Percentiles rank a stretch among this genome's conserved stretches.
Evolutionary conservation across 2,888 invertebrate genomes (phyloP).

Genomic region (Drosophila algonquin): DNA sequence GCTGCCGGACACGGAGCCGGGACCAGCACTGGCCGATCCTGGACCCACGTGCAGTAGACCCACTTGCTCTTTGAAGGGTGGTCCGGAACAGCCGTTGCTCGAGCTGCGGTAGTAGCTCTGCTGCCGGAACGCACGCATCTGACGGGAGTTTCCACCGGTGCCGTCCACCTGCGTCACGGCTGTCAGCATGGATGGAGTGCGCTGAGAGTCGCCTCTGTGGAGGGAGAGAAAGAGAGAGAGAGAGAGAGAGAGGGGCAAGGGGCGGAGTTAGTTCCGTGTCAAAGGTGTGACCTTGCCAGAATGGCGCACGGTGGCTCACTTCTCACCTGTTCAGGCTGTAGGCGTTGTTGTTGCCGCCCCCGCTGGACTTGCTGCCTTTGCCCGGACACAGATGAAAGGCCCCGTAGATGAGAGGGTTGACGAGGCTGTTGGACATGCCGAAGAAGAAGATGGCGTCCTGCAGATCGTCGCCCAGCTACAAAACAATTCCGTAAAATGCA

Average conservation of each 20-base stretch:
- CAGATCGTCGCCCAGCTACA: constrained; percentile 88
- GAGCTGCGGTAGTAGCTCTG: constrained; percentile 80
- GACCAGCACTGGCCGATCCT: constrained; percentile 8
- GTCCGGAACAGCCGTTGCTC: constrained; percentile 63
- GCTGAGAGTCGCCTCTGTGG: constrained; percentile 82
- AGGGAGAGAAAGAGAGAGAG: background rate
- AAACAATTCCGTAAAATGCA: constrained; percentile 33
- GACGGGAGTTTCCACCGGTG: constrained; percentile 74
- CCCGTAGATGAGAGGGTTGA: constrained; percentile 94
- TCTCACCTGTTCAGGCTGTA: constrained; percentile 82
- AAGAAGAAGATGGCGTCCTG: constrained; percentile 92
- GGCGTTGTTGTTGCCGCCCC: constrained; percentile 78
- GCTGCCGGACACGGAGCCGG: constrained; percentile 25
- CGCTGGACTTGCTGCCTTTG: constrained; percentile 81
- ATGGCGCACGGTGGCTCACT: background rate
- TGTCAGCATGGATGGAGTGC: constrained; percentile 83
- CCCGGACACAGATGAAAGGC: constrained; percentile 93
- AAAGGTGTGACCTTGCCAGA: background rate
- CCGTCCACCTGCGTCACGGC: constrained; percentile 83
- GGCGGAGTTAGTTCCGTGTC: background rate
- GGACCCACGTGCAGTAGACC: constrained; percentile 72
- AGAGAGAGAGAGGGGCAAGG: background rate
- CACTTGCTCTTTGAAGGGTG: constrained; percentile 75
- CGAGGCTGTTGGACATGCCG: constrained; percentile 93
- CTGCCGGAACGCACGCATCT: constrained; percentile 80